Base-by-base conservation (phyloP, 2,888 invertebrate genomes). In the Congeria kusceri region DNA sequence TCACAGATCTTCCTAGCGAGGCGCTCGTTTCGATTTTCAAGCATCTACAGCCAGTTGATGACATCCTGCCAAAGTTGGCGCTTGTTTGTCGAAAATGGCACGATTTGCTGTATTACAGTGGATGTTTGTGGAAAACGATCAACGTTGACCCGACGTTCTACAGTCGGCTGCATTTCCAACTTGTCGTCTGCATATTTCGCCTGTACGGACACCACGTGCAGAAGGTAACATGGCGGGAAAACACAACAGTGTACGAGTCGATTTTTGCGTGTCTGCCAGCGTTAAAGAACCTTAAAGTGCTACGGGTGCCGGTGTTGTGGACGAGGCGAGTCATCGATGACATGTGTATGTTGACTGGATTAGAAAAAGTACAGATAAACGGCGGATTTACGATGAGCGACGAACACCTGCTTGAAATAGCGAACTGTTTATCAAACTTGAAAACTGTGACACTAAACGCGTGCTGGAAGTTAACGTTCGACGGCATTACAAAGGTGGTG, bases 251-350 rank as follows among this genome's bases (percentile, higher is more conserved):
- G 2, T 90, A 88, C 65, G 87, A 88, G 62, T 84, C 86, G 58
- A 80, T 89, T 9, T 90, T 90, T 74, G 78, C 86, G 0, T 74
- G 86, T 28, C 87, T 90, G 63, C 84, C 88, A 3, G 73, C 82
- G 5, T 77, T 90, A 4, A 57, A 63, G 29, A 87, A 86, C 53
- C 77, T 90, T 28, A 83, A 84, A 28, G 83, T 76, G 62, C 75
- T 90, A 4, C 80, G 87, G 27, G 71, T 90, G 32, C 90, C 90
- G n/a, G 87, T 90, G 58, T 72, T 90, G 27, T 90, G 90, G 90
- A 90, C 89, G 0, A 72, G 79, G 25, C 75, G 79, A 0, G 87
- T 90, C 13, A 82, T 89, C n/a, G 85, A 88, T 47, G 87, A 73
- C 11, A 70, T 89, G 29, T 81, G 84, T 9, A 47, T 71, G 9